Percentiles rank a stretch among this genome's conserved stretches.
Conservation (phyloP, 2,888 invertebrate genomes). For the Conus canariensis region DNA sequence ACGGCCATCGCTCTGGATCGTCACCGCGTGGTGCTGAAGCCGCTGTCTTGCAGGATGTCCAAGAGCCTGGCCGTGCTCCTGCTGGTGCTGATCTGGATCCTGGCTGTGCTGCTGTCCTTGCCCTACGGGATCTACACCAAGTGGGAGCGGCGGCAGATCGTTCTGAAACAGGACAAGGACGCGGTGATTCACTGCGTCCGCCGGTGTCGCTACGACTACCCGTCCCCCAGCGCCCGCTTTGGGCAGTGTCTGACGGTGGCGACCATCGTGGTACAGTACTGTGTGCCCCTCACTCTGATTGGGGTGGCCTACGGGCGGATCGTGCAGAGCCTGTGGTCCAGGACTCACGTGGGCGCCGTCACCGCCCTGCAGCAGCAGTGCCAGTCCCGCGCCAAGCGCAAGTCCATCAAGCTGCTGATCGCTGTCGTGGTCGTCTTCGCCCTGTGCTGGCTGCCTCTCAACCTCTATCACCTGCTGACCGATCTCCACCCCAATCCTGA, state of each 20-base stretch:
- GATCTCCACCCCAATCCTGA: slow-evolving; percentile 73
- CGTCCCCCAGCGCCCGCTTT: slow-evolving; percentile 70
- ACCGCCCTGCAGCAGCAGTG: slow-evolving; percentile 77
- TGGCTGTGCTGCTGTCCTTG: slow-evolving; percentile 73
- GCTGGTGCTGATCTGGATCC: slow-evolving; percentile 76
- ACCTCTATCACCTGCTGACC: slow-evolving; percentile 79
- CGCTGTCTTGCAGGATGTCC: slow-evolving; percentile 76
- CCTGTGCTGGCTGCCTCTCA: slow-evolving; percentile 80
- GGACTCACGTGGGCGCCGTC: slow-evolving; percentile 76
- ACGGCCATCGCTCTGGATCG: slow-evolving; percentile 79
- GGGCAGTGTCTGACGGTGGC: slow-evolving; percentile 76
- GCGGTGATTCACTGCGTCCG: slow-evolving; percentile 54
- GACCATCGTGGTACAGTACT: slow-evolving; percentile 78
- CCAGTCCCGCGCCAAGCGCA: slow-evolving; percentile 77
- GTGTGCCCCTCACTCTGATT: slow-evolving; percentile 78
- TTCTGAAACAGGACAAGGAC: slow-evolving; percentile 29
- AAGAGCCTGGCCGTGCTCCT: slow-evolving; percentile 74
- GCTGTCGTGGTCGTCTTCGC: slow-evolving; percentile 79
- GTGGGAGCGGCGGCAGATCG: not conserved
- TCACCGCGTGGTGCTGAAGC: slow-evolving; percentile 78
- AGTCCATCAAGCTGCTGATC: slow-evolving; percentile 80
- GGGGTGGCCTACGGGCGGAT: slow-evolving; percentile 77
- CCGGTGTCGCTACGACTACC: slow-evolving; percentile 76
- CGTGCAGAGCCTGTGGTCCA: slow-evolving; percentile 73
- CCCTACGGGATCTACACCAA: slow-evolving; percentile 78